These are phyloP conservation scores for Sapajus apella DNA, from an alignment of 2,113 vertebrate genomes.

Conservation along the genomic window DNA sequence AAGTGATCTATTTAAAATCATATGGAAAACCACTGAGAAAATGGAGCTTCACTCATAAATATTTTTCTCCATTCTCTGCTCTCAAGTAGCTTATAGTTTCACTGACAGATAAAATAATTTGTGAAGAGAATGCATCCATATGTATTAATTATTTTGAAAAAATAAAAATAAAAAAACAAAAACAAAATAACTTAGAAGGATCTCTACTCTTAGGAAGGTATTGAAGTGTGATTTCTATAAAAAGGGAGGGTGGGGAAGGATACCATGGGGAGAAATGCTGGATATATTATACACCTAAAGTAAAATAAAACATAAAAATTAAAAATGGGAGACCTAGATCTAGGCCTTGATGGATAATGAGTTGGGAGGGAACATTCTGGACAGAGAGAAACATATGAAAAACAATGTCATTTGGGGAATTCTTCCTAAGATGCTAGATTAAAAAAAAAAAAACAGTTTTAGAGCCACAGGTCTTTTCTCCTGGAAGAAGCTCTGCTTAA, in stretches of 20 bases:
- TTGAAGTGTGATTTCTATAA: not conserved
- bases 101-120: not conserved
- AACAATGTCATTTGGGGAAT: not conserved
- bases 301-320: too few relatives aligned
- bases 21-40: not conserved
- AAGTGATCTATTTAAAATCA: slow-evolving; percentile 35
- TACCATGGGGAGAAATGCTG: too few relatives aligned
- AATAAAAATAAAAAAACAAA: not conserved
- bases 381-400: not conserved
- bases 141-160: not conserved
- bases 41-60: not conserved
- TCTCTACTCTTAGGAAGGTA: not conserved
- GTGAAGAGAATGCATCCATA: not conserved
- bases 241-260: too few relatives aligned
- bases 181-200: not conserved
- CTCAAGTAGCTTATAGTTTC: not conserved
- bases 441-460: not conserved
- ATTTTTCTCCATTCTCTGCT: not conserved
- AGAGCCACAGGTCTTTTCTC: not conserved
- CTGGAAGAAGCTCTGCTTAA: not conserved
- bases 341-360: not conserved
- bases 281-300: too few relatives aligned
- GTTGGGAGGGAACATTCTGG: not conserved
- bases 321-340: not conserved
- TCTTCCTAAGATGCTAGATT: not conserved